Base-by-base conservation (phyloP, 2,888 invertebrate genomes). In the Synanthedon andrenaeformis region DNA sequence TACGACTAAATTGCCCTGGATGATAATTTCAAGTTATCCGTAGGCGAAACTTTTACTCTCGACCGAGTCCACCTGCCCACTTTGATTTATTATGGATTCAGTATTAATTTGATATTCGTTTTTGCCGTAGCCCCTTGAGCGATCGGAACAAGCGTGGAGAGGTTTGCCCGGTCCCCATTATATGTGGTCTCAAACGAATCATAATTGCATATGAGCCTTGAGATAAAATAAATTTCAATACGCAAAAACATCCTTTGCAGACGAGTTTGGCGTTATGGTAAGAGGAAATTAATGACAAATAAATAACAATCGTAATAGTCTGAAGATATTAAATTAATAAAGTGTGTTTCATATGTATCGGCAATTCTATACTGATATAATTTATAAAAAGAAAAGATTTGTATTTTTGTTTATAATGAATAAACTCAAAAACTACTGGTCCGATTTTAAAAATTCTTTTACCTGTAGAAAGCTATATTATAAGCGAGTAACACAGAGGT, bases 41-140 rank as follows among this genome's bases (percentile, higher is more conserved):
- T 76, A 84, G 87, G 87, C 86, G 62, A 82, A 78, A 79, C 71
- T 77, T 74, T 76, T 73, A 72, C 73, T 77, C 76, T 75, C 72
- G 74, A 78, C 75, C 70, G 66, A 72, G 74, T 83, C 82, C 87
- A 86, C 87, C 87, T 87, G 87, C 86, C 82, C 71, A 65, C 67
- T 79, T 81, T 86, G 87, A 87, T 87, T 87, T 87, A 87, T 87
- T 85, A 86, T 84, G 85, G 80, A 87, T 86, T 86, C 86, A 84
- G 79, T 82, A 87, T 85, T 87, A 87, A 87, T 87, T 86, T 86
- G 86, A 86, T 87, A 86, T 86, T 79, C 87, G 85, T 84, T 85
- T 83, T 83, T 84, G 83, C 81, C 72, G 65, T 73, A 71, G 72
- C 81, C 85, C 87, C 87, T 85, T 82, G 74, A 85, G 87, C 87